Evolutionary conservation across 2,113 vertebrate genomes (phyloP), one percentile per base, ranked within the genome.

Genomic region (Eurystomus gularis): DNA sequence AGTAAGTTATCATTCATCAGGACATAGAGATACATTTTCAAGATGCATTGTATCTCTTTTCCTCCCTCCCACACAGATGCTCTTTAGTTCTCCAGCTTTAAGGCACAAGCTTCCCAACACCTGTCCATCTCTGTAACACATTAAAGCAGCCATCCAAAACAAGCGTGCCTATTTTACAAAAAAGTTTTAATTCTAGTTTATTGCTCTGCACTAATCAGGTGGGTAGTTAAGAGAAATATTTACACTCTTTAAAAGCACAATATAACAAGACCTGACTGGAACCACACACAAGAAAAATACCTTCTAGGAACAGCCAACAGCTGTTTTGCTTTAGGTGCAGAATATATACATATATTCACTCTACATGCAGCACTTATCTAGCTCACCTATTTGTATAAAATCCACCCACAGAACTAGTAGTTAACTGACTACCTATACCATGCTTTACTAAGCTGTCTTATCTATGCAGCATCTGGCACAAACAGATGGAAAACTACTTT

Each of bases 261-360:
- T 66, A 3, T 39, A 90, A 78, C 86, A 94, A 83, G 80, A 94
- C 42, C 39, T 81, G 54, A 39, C 88, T 84, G 42, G 86, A 96
- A 96, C 13, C 9, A 51, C 37, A 76, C 13, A 70, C 3, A 31
- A 17, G 52, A 49, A 88, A 90, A 62, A n/a, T 2, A 73, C 46
- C 40, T 69, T 81, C 58, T 73, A 78, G 42, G 37, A 90, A 88
- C 4, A 90, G 87, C 11, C 46, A 94, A 90, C 64, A 94, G 88
- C 37, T 90, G 69, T 90, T 95, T 84, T 86, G 72, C 93, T 94
- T 84, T 42, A 92, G 91, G 82, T 90, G 25, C 13, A 72, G 25
- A 81, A n/a, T n/a, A n/a, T n/a, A n/a, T n/a, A n/a, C n/a, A n/a
- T n/a, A n/a, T n/a, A n/a, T n/a, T n/a, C n/a, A n/a, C n/a, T n/a